phyloP scores from a whole-genome alignment of 1,140 invertebrate species.

The Zaprionus tsacasi region DNA sequence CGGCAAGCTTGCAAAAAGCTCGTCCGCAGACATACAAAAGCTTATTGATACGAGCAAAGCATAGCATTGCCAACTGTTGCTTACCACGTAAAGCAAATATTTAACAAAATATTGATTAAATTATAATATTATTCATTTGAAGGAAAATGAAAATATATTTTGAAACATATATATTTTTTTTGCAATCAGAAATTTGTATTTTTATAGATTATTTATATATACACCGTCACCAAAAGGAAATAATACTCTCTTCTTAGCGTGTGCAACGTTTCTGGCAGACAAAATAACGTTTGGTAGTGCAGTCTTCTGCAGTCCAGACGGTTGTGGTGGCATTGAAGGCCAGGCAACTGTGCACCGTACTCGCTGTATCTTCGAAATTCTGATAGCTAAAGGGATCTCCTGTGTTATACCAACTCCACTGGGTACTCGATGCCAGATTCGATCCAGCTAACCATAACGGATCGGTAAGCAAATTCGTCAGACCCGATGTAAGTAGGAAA shows the following conservation, averaged over 20 bases:
- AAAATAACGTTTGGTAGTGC: constrained; percentile 16
- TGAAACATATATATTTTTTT: not conserved
- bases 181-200: constrained; percentile 37
- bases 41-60: constrained; percentile 5
- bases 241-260: not conserved
- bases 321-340: not conserved
- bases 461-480: not conserved
- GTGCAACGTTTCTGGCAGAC: constrained; percentile 30
- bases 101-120: too few relatives aligned
- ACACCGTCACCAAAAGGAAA: not conserved
- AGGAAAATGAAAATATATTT: not conserved
- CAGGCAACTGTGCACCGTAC: not conserved
- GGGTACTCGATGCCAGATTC: constrained; percentile 6
- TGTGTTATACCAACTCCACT: constrained; percentile 22
- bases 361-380: not conserved
- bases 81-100: not conserved
- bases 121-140: too few relatives aligned
- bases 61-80: not conserved
- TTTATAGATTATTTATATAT: not conserved
- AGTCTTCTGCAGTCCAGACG: constrained; percentile 9
- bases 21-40: not conserved
- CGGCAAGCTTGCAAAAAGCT: not conserved
- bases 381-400: constrained; percentile 2
- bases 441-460: constrained; percentile 33
- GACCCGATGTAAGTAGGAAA: not conserved